Evolutionary conservation across 2,113 vertebrate species (phyloP).

Genomic region (Tursiops truncatus): DNA sequence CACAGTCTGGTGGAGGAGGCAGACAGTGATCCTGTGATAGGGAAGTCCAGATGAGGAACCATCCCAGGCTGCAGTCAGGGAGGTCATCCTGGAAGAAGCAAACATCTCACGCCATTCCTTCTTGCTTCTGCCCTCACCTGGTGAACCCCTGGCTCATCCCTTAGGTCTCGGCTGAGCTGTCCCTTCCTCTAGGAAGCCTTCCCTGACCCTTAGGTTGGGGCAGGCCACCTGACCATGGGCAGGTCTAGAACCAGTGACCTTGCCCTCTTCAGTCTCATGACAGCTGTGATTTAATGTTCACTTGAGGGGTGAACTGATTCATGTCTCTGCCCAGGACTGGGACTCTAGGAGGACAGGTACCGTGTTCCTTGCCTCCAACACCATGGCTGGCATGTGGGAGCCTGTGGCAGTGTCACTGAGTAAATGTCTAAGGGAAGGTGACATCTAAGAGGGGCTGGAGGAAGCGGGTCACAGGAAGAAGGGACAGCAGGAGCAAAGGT

Average conservation of each 20-base stretch:
- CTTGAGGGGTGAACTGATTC: not conserved
- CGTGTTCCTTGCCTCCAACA: not conserved
- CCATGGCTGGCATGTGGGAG: not conserved
- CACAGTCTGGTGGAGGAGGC: not conserved
- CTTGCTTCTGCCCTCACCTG: not conserved
- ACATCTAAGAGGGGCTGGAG: not conserved
- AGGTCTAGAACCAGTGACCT: not conserved
- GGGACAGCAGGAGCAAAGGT: not conserved
- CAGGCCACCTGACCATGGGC: not conserved
- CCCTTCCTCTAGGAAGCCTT: conserved; percentile 15
- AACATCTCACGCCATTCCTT: not conserved
- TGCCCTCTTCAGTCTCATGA: not conserved
- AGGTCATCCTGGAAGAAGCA: not conserved
- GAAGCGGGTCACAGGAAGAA: not conserved
- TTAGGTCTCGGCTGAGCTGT: not conserved
- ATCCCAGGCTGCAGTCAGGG: not conserved
- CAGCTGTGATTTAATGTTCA: not conserved
- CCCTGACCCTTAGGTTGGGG: not conserved
- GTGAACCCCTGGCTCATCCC: not conserved
- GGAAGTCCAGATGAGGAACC: not conserved
- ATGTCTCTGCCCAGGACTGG: not conserved
- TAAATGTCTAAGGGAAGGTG: not conserved
- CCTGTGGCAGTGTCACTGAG: not conserved
- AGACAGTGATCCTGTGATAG: not conserved
- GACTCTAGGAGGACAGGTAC: not conserved